Evolutionary conservation across 23 tunicate species (phyloP).

Genomic region (Styela clava): DNA sequence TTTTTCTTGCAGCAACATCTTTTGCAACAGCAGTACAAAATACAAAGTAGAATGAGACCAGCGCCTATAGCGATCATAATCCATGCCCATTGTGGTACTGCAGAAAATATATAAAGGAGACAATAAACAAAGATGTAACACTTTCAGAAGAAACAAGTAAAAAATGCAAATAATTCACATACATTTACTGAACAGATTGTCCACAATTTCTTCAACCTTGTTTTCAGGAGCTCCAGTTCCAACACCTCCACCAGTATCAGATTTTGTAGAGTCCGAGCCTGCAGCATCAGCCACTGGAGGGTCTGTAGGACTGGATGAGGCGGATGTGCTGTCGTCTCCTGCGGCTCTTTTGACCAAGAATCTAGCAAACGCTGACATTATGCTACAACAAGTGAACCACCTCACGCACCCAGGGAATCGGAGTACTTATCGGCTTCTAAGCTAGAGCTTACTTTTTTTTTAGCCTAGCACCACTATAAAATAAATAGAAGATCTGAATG

Average conservation of each 20-base stretch:
- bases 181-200: constrained; percentile 71
- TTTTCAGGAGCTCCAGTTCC: constrained; percentile 24
- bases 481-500: no score
- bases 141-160: not conserved
- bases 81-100: constrained; percentile 94
- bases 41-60: constrained; percentile 64
- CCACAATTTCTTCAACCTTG: constrained; percentile 38
- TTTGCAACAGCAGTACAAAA: constrained; percentile 88
- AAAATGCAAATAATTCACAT: constrained; percentile 3
- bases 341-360: constrained; percentile 25
- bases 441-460: no score
- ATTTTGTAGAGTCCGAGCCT: not conserved
- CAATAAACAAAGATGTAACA: not conserved
- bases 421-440: no score
- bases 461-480: not conserved
- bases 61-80: constrained; percentile 88
- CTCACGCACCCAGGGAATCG: not conserved
- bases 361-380: not conserved
- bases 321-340: constrained; percentile 4
- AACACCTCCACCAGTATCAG: constrained; percentile 27
- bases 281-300: constrained; percentile 7
- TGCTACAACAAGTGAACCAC: not conserved
- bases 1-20: constrained; percentile 89
- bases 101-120: not conserved
- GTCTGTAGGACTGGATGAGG: constrained; percentile 6